phyloP scores from a whole-genome alignment of 2,797 vertebrate species.

The Furcifer pardalis region DNA sequence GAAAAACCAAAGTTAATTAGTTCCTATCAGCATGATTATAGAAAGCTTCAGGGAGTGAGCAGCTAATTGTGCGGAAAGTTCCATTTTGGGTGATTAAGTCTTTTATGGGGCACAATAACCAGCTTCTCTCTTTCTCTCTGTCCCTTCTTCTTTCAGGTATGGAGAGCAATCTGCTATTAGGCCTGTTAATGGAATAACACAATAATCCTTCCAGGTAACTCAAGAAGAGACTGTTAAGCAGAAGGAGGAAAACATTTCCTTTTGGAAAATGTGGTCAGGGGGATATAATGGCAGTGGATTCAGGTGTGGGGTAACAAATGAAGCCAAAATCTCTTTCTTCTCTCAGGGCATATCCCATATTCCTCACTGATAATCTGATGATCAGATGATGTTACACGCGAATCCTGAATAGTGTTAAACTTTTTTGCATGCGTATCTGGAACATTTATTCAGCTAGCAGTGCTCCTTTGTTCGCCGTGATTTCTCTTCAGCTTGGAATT shows the following conservation, averaged over 20 bases:
- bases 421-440: too few species aligned
- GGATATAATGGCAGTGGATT: background rate
- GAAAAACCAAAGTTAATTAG: slow-evolving; percentile 35
- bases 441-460: too few species aligned
- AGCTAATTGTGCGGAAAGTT: slow-evolving; percentile 35
- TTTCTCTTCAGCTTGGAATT: too few species aligned
- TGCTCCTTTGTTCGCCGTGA: too few species aligned
- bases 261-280: background rate
- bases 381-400: too few species aligned
- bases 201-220: background rate
- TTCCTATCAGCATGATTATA: slow-evolving; percentile 18
- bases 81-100: slow-evolving; percentile 26
- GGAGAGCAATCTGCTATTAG: background rate
- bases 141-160: background rate
- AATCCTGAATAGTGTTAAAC: too few species aligned
- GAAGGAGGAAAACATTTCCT: background rate
- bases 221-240: background rate
- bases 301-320: background rate
- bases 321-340: too few species aligned
- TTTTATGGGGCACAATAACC: background rate
- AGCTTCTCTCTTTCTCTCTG: background rate
- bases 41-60: slow-evolving; percentile 1
- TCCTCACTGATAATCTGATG: too few species aligned
- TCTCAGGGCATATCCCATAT: too few species aligned
- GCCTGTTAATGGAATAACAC: background rate